Conservation (phyloP, 2,888 invertebrate genomes). For the Polydrusus pterygomalis region DNA sequence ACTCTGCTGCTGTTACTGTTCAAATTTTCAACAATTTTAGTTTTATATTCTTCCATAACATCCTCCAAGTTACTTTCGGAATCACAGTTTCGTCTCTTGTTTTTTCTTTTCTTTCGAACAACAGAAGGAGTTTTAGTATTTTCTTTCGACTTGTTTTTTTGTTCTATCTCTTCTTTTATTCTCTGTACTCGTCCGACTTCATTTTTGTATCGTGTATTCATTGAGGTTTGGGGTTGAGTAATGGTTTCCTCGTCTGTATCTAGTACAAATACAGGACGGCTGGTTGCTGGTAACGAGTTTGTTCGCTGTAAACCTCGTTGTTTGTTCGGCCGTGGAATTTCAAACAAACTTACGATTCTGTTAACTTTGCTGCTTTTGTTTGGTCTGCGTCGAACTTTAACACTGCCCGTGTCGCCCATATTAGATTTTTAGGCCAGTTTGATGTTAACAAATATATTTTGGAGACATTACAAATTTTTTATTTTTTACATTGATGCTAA, state of each 20-base stretch:
- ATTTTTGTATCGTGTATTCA: neutral
- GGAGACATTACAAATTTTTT: slow-evolving; percentile 2
- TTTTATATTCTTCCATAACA: slow-evolving; percentile 8
- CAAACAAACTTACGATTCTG: slow-evolving; percentile 41
- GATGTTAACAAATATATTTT: slow-evolving; percentile 9
- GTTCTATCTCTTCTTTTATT: slow-evolving; percentile 34
- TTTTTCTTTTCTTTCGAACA: slow-evolving; percentile 8
- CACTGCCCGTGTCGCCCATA: slow-evolving; percentile 5
- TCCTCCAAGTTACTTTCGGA: slow-evolving; percentile 1
- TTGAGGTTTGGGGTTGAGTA: neutral
- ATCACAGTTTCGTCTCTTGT: slow-evolving; percentile 17
- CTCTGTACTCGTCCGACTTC: slow-evolving; percentile 17
- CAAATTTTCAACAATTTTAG: slow-evolving; percentile 16
- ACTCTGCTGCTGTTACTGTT: neutral
- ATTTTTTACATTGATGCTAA: slow-evolving; percentile 12
- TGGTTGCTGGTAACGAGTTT: slow-evolving; percentile 38
- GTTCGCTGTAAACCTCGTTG: slow-evolving; percentile 35
- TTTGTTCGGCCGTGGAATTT: slow-evolving; percentile 51
- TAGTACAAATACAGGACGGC: slow-evolving; percentile 1
- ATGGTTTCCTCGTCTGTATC: neutral
- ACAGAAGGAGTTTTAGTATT: neutral
- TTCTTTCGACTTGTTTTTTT: neutral
- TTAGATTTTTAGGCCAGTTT: neutral
- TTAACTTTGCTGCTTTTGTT: slow-evolving; percentile 29
- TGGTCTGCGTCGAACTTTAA: neutral